Conservation (phyloP, 2,888 invertebrate genomes). For the Brachypterus glaber region DNA sequence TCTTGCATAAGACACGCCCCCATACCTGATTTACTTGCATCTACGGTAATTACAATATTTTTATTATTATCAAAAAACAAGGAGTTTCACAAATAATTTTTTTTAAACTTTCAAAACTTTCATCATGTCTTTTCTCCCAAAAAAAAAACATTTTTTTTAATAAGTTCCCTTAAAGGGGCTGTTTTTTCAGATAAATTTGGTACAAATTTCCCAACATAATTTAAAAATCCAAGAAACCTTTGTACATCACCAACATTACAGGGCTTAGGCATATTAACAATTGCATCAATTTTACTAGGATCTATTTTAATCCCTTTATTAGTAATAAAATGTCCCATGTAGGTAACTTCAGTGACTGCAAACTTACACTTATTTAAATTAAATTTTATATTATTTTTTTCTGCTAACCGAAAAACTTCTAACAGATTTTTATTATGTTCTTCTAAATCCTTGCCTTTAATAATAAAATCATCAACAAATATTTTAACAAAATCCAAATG, state of each 20-base stretch:
- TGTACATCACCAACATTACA: too few relatives aligned
- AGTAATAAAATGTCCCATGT: background rate
- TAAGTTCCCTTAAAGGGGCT: too few relatives aligned
- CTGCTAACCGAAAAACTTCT: background rate
- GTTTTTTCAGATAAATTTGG: too few relatives aligned
- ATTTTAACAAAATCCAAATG: too few relatives aligned
- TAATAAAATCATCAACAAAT: too few relatives aligned
- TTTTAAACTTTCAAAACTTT: slow-evolving; percentile 6
- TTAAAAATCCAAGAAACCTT: too few relatives aligned
- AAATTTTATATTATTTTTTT: background rate
- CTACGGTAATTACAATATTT: background rate
- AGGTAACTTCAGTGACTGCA: background rate
- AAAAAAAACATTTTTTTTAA: too few relatives aligned
- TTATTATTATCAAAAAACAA: background rate
- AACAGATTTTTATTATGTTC: too few relatives aligned
- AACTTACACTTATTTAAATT: background rate
- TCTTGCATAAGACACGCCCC: background rate
- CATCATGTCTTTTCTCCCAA: background rate
- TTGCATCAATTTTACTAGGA: background rate
- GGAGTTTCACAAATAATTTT: slow-evolving; percentile 7
- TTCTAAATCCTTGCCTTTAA: too few relatives aligned
- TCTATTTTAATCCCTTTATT: background rate
- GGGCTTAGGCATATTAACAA: too few relatives aligned
- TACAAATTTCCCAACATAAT: too few relatives aligned
- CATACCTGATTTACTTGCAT: background rate